These are phyloP conservation scores for Zaprionus ornatus DNA, from an alignment of 1,140 invertebrate species.

Conservation along the genomic window DNA sequence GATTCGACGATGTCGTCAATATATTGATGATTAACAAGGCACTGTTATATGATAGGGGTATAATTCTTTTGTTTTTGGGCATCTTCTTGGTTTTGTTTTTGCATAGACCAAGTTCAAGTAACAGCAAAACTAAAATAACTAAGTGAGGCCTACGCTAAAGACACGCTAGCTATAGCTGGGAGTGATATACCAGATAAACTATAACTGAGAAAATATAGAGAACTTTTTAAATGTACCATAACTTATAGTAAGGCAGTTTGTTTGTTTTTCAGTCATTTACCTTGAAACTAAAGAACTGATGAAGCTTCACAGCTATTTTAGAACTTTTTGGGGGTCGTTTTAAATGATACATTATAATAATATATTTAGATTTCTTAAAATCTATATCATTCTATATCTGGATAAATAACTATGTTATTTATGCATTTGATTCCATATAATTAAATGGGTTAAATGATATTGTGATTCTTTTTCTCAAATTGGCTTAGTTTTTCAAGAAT, in stretches of 20 bases:
- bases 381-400: no score
- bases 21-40: neutral
- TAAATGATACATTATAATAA: neutral
- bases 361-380: neutral
- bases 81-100: neutral
- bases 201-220: no score
- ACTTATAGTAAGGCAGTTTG: neutral
- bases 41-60: neutral
- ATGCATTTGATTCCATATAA: no score
- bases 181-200: neutral
- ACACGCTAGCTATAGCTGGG: neutral
- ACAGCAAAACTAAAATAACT: neutral
- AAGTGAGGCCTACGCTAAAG: neutral
- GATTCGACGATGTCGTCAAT: constrained; percentile 6
- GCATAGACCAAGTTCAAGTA: constrained; percentile 34
- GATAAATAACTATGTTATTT: no score
- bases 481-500: no score
- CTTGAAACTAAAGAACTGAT: neutral
- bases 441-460: no score
- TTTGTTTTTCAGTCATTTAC: neutral
- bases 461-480: no score
- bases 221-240: no score
- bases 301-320: neutral
- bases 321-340: neutral
- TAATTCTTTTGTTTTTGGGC: neutral